Evolutionary conservation across 1,140 invertebrate genomes (phyloP), one percentile per base, ranked within the genome.

Genomic region (Dreissena rostriformis): DNA sequence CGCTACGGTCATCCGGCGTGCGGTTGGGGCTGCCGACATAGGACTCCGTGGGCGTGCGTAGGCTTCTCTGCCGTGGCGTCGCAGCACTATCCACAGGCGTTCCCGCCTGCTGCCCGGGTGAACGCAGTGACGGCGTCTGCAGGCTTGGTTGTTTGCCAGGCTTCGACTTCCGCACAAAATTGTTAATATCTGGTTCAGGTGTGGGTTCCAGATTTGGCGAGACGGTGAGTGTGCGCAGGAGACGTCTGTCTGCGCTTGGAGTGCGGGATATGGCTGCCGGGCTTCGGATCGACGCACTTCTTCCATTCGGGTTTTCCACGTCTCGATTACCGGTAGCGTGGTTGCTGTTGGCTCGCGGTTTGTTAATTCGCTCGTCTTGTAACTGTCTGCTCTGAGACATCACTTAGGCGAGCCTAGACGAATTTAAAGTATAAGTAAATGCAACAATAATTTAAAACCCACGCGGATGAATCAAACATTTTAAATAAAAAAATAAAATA

Each of bases 261-360:
- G 81, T 82, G 19, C 81, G 39, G 24, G 72, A 75, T n/a, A 74
- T 82, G 67, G 39, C 55, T 22, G 77, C 77, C 29, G 65, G 77
- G 49, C 63, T 68, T 55, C 77, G 17, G 52, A 57, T 67, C 5
- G 77, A 79, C 77, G 22, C 22, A 61, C 57, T 61, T 19, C 57
- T 61, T 6, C 57, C 22, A 12, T 61, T 61, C 22, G 57, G 57
- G 39, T 39, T 39, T 39, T 39, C 39, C 39, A 5, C 39, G 4
- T 2, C 39, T 39, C 39, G 2, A 39, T 39, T 39, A 39, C 39
- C 39, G 39, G 39, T 39, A 39, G 39, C 8, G 2, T 39, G 39
- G 39, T 39, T 39, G 39, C 39, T 39, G 39, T 39, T 39, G 57
- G 57, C 57, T 61, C 57, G 57, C 6, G 17, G 4, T 61, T 61